A percentile compares a stretch with the other conserved stretches of the same genome.
Evolutionary conservation across 2,797 vertebrate species (phyloP).

Genomic region (Enteromius argenteus): DNA sequence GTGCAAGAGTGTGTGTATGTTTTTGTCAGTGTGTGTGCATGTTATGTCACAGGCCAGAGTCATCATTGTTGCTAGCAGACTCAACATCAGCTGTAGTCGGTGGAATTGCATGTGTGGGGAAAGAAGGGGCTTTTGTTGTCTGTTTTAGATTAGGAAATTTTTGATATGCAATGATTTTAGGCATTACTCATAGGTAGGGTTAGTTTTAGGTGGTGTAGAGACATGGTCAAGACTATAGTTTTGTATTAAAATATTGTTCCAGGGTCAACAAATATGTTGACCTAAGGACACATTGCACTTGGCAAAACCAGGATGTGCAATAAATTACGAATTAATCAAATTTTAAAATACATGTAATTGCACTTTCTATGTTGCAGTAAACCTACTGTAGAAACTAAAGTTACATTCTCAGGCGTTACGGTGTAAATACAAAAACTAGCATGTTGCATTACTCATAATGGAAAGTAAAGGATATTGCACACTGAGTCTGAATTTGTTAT

Average conservation of each 20-base stretch:
- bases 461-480: not conserved
- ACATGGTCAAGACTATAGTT: too few species aligned
- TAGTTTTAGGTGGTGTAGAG: too few species aligned
- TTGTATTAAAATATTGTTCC: too few species aligned
- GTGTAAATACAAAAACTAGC: not conserved
- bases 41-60: slow-evolving; percentile 48
- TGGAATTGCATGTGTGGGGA: not conserved
- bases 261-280: too few species aligned
- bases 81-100: slow-evolving; percentile 32
- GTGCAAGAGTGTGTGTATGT: slow-evolving; percentile 35
- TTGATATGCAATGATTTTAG: not conserved
- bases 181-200: too few species aligned
- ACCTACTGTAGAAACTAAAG: not conserved
- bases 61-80: slow-evolving; percentile 27
- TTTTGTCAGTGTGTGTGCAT: slow-evolving; percentile 22
- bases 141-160: not conserved
- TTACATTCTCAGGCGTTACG: not conserved
- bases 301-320: not conserved
- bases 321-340: not conserved
- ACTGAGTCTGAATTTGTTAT: too few species aligned
- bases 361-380: not conserved
- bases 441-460: not conserved
- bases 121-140: not conserved
- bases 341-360: not conserved
- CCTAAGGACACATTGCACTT: too few species aligned